Evolutionary conservation across 2,113 vertebrate genomes (phyloP).

Genomic region (Ictalurus furcatus): DNA sequence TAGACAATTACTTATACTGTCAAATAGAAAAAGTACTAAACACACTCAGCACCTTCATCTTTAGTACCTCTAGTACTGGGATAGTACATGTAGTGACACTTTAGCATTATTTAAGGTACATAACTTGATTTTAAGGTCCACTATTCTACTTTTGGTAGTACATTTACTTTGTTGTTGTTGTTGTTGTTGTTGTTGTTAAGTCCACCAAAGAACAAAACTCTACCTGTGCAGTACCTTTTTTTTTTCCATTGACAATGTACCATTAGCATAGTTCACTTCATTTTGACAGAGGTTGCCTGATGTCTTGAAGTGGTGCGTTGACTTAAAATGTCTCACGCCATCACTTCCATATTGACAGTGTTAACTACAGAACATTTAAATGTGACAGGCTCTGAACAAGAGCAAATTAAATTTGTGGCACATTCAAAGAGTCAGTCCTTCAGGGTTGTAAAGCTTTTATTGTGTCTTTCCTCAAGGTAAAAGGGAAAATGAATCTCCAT

Average conservation of each 20-base stretch:
- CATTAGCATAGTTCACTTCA: conserved; percentile 27
- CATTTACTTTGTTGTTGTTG: not conserved
- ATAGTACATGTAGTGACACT: not conserved
- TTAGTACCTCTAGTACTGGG: not conserved
- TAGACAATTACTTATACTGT: not conserved
- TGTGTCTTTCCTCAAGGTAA: conserved; percentile 52
- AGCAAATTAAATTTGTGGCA: conserved; percentile 55
- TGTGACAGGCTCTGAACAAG: conserved; percentile 50
- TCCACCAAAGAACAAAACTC: not conserved
- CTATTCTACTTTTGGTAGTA: not conserved
- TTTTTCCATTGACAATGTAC: not conserved
- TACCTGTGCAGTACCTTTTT: not conserved
- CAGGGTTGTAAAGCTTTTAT: conserved; percentile 48
- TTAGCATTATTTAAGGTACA: not conserved
- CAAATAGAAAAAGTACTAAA: not conserved
- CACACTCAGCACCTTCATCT: not conserved
- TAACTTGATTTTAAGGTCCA: not conserved
- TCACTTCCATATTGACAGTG: conserved; percentile 50
- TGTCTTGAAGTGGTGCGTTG: conserved; percentile 43
- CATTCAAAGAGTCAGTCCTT: conserved; percentile 53
- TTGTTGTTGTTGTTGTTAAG: not conserved
- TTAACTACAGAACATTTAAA: conserved; percentile 57
- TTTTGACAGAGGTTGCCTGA: conserved; percentile 17
- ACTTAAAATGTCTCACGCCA: conserved; percentile 35
- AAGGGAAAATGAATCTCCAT: conserved; percentile 51